phyloP scores from a whole-genome alignment of 2,888 invertebrate species.

The Pheosia gnoma region DNA sequence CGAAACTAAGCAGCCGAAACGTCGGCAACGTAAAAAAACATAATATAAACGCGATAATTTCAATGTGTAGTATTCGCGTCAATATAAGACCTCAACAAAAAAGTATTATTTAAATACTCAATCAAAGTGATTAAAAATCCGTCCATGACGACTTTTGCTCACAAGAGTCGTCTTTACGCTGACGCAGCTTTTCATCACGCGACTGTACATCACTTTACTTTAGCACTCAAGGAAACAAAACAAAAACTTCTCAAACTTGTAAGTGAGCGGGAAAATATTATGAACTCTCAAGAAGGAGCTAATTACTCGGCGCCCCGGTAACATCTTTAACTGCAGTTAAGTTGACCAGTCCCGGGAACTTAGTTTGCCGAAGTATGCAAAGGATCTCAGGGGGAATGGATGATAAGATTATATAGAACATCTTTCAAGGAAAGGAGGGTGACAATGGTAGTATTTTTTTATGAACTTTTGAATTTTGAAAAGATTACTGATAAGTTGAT shows the following conservation, averaged over 20 bases:
- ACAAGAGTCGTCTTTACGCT: no score
- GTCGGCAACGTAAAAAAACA: no score
- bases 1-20: no score
- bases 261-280: constrained; percentile 5
- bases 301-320: constrained; percentile 38
- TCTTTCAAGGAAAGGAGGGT: neutral
- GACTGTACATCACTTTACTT: neutral
- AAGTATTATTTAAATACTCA: no score
- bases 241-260: constrained; percentile 1
- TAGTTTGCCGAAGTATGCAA: constrained; percentile 7
- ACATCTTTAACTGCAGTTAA: constrained; percentile 27
- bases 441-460: neutral
- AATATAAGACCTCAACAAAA: no score
- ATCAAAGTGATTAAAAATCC: no score
- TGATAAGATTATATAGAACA: neutral
- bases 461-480: no score
- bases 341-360: constrained; percentile 10
- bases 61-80: no score
- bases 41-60: no score
- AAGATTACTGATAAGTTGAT: no score
- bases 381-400: neutral
- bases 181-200: neutral
- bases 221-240: neutral
- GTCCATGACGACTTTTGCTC: no score
- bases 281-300: constrained; percentile 32